Conservation (phyloP, 2,797 vertebrate genomes). For the Chaunax sp. region DNA sequence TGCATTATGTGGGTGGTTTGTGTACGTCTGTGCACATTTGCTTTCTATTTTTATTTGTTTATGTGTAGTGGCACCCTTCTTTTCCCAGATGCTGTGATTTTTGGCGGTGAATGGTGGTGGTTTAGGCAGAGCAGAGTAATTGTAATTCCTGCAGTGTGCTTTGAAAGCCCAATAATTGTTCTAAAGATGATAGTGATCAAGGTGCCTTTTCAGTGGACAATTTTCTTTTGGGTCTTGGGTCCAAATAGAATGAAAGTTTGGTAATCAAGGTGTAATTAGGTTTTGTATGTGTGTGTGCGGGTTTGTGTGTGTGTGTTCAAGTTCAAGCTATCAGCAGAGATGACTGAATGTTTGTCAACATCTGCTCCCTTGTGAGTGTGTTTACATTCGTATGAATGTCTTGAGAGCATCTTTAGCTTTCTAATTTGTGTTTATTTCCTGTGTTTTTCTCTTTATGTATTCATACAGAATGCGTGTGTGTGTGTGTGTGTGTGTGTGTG, state of each 20-base stretch:
- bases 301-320: constrained; percentile 5
- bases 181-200: constrained; percentile 68
- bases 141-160: constrained; percentile 55
- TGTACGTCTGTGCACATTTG: constrained; percentile 34
- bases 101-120: constrained; percentile 17
- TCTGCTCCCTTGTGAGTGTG: too few relatives aligned
- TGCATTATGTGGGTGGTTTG: constrained; percentile 30
- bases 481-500: too few relatives aligned
- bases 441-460: background rate
- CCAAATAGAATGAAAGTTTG: constrained; percentile 37
- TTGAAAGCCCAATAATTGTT: constrained; percentile 68
- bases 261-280: constrained; percentile 12
- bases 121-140: constrained; percentile 9
- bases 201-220: constrained; percentile 61
- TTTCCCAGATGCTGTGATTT: constrained; percentile 24
- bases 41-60: constrained; percentile 50
- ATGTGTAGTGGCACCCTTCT: constrained; percentile 38
- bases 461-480: too few relatives aligned
- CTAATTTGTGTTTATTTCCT: background rate
- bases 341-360: too few relatives aligned
- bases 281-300: background rate
- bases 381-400: too few relatives aligned
- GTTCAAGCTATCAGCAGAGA: too few relatives aligned
- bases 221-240: constrained; percentile 63
- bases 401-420: too few relatives aligned